Evolutionary conservation across 1,140 invertebrate species (phyloP), one percentile per base, ranked within the genome.

Genomic region (Dendroctonus valens): DNA sequence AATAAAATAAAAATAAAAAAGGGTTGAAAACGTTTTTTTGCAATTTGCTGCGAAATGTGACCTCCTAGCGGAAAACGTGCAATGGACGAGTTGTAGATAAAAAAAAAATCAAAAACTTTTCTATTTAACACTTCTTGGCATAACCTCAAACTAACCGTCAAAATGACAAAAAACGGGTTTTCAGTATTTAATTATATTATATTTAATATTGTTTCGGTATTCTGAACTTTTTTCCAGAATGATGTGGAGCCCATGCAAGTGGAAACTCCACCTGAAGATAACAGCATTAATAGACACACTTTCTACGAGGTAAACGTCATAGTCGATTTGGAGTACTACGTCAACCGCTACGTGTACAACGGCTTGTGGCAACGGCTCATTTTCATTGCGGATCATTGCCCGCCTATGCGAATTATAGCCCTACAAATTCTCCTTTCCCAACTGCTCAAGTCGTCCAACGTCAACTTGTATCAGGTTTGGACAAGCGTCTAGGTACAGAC

Each of bases 301-400:
- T 87, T 87, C 60, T 94, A 93, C 77, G 84, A 91, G 63, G 94
- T 97, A 7, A 96, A 96, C 81, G 92, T 94, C 52, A 90, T 90
- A 63, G 80, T 97, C 80, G 96, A 98, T 81, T 82, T 99, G 70
- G 96, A 99, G 79, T 87, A 89, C 3, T 98, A 97, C 79, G 91
- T 92, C 7, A 91, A 92, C 69, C 92, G 91, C 74, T 98, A 97
- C 75, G 87, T 85, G 41, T 96, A 96, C 9, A 85, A 97, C 72
- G 95, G 94, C 5, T 92, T 92, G 76, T 80, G 3, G 98, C 2
- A 91, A 96, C 85, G 97, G 70, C 83, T 99, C 8, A 87, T 94
- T 73, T 98, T 93, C 80, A 93, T 99, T 72, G 93, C 96, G 49
- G 94, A 98, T 76, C 95, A 98, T 76, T 99, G 96, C 81, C 94